phyloP scores from a whole-genome alignment of 2,113 vertebrate genomes.

The Salvelinus alpinus region DNA sequence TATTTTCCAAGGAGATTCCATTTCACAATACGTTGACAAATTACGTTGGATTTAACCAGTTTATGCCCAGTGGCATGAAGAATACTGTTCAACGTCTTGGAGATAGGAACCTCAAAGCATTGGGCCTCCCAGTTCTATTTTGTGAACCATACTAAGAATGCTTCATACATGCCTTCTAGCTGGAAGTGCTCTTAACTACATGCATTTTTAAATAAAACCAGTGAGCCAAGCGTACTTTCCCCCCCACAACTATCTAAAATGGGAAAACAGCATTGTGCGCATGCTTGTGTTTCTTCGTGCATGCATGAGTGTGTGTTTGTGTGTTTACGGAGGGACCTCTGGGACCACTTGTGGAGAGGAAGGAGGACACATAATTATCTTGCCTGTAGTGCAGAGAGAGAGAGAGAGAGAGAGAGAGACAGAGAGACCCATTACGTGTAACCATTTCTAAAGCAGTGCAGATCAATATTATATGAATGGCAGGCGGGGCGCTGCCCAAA shows the following conservation, averaged over 20 bases:
- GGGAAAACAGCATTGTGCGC: background rate
- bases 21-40: no score
- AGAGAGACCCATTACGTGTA: constrained; percentile 11
- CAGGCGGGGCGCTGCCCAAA: constrained; percentile 24
- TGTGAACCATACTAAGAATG: no score
- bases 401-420: background rate
- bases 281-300: background rate
- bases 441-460: constrained; percentile 40
- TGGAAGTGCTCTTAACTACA: background rate
- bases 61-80: background rate
- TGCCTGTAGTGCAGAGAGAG: background rate
- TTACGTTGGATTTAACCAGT: no score
- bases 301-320: background rate
- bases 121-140: no score
- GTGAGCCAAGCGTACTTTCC: background rate
- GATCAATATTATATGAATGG: constrained; percentile 65
- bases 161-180: no score
- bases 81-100: background rate
- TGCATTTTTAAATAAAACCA: no score
- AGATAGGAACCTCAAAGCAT: background rate
- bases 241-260: background rate
- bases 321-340: background rate
- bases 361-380: background rate
- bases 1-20: no score
- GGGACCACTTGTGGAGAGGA: constrained; percentile 13